Evolutionary conservation across 2,113 vertebrate species (phyloP).

Genomic region (Corynorhinus townsendii): DNA sequence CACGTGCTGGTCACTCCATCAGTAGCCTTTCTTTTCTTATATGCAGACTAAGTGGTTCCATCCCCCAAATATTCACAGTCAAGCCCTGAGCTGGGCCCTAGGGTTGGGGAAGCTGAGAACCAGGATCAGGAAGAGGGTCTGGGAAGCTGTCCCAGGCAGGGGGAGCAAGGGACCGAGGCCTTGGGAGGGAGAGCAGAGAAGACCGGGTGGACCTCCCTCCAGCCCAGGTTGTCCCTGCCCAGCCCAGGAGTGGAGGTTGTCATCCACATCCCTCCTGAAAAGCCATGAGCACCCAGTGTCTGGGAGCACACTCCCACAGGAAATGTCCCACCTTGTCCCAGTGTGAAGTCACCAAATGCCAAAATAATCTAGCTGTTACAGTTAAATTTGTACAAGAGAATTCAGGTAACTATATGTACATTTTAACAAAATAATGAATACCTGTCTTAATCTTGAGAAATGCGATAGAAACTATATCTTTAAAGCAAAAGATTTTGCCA

Average conservation of each 20-base stretch:
- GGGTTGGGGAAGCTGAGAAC: neutral
- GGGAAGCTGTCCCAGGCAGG: neutral
- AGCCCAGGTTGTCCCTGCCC: neutral
- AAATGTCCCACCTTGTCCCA: neutral
- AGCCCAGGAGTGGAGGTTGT: neutral
- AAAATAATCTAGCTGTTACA: neutral
- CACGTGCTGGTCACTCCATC: no score
- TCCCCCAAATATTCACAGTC: no score
- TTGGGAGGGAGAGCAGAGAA: no score
- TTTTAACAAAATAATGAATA: neutral
- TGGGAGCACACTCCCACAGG: no score
- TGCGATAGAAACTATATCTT: fast-evolving
- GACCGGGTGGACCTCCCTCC: neutral
- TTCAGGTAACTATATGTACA: fast-evolving
- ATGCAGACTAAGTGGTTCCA: no score
- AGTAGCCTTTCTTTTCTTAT: no score
- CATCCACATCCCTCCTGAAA: neutral
- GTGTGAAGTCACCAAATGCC: neutral
- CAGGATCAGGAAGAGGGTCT: neutral
- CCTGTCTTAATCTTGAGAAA: neutral
- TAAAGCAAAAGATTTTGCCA: no score
- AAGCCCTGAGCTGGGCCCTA: neutral
- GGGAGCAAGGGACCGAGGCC: no score
- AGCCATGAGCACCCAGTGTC: fast-evolving
- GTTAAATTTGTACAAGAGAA: neutral